Base-by-base conservation (phyloP, 2,113 vertebrate species). In the Glaucomys volans region DNA sequence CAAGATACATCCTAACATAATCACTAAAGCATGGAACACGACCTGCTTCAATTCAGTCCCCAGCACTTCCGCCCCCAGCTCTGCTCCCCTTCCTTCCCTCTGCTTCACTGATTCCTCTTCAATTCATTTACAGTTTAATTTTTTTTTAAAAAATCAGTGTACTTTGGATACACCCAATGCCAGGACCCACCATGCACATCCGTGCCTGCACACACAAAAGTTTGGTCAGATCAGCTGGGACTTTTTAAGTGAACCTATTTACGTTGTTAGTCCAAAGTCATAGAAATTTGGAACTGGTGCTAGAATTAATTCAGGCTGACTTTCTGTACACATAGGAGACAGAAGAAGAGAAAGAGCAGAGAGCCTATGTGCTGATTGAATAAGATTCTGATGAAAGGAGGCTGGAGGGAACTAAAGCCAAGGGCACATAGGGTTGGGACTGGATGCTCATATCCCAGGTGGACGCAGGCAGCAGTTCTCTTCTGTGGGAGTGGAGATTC, bases 371-470 rank as follows among this genome's bases (percentile, higher is more conserved):
- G 40, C 59, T 44, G 66, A 32, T 2, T 20, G 50, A 89, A 13
- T 12, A 35, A 67, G 71, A 44, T 3, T 11, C 20, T 11, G 30
- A 30, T 0, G 35, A 44, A 14, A 18, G 52, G n/a, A 92, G 30
- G 47, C 17, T 6, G 14, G 75, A 62, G 77, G 77, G 50, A 91
- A 11, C 50, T 35, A 30, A 35, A 35, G 67, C 37, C 50, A 16
- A 57, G 42, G 35, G 0, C 0, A 2, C 18, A 28, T 0, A 1
- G 12, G 11, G 12, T 3, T 5, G 11, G 14, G 81, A 28, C 12
- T 30, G 71, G 59, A 6, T 22, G 44, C 5, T 57, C 50, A n/a
- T 40, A 37, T 16, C 50, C 16, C 0, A 30, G 66, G 24, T 2
- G 7, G 30, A 13, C 3, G 26, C 5, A 18, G 52, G 47, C 13